phyloP scores from a whole-genome alignment of 1,140 invertebrate genomes.

The Caenorhabditis latens region DNA sequence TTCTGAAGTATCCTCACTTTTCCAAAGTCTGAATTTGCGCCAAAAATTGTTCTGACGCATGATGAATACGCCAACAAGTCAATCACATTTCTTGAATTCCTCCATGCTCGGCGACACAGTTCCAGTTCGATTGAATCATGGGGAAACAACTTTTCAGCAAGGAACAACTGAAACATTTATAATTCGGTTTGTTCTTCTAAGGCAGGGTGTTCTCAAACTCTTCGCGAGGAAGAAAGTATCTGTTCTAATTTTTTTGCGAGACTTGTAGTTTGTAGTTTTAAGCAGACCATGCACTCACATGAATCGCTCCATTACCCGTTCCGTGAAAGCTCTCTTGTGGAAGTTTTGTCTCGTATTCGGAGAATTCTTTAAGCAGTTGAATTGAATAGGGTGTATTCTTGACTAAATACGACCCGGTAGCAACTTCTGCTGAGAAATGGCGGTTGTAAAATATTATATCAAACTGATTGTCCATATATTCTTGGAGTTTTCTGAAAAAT shows the following conservation, averaged over 20 bases:
- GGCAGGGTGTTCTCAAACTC: too few relatives aligned
- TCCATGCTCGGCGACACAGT: neutral
- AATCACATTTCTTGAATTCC: neutral
- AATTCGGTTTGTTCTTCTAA: too few relatives aligned
- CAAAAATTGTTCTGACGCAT: slow-evolving; percentile 32
- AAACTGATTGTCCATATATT: neutral
- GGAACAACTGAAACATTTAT: slow-evolving; percentile 2
- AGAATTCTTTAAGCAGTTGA: slow-evolving; percentile 7
- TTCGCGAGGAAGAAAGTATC: too few relatives aligned
- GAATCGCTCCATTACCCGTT: slow-evolving; percentile 55
- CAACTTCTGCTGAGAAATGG: slow-evolving; percentile 12
- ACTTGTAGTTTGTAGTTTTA: too few relatives aligned
- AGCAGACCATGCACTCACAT: neutral
- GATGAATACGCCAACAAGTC: slow-evolving; percentile 17
- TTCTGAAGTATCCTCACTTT: slow-evolving; percentile 3
- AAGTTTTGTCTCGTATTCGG: slow-evolving; percentile 24
- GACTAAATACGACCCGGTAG: slow-evolving; percentile 7
- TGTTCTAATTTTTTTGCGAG: too few relatives aligned
- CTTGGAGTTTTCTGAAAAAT: slow-evolving; percentile 33
- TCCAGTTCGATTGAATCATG: neutral
- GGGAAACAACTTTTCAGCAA: slow-evolving; percentile 32
- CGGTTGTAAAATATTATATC: slow-evolving; percentile 54
- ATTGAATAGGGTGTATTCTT: slow-evolving; percentile 26
- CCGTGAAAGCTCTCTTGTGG: slow-evolving; percentile 49
- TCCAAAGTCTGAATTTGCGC: neutral